Conservation (phyloP, 2,888 invertebrate genomes). For the Dorcus parallelipipedus region DNA sequence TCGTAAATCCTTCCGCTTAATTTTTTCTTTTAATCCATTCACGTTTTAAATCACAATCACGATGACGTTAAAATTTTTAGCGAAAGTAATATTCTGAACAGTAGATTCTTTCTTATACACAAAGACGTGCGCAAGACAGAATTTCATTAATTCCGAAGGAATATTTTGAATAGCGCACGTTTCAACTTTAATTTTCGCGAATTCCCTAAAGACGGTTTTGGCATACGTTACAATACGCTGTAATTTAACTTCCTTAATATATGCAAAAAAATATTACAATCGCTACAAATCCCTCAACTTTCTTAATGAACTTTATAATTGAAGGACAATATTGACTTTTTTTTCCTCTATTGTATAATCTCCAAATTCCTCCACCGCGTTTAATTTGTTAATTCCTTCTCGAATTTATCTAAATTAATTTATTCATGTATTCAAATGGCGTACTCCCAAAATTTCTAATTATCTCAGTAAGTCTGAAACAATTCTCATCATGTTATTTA, state of each 20-base stretch:
- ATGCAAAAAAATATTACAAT: background rate
- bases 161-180: slow-evolving; percentile 2
- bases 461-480: too few relatives aligned
- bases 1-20: background rate
- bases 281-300: background rate
- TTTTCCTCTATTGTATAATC: background rate
- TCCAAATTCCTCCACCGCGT: too few relatives aligned
- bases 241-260: background rate
- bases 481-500: too few relatives aligned
- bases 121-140: background rate
- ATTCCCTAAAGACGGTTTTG: background rate
- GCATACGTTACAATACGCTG: slow-evolving; percentile 1
- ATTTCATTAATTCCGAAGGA: background rate
- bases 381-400: too few relatives aligned
- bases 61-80: too few relatives aligned
- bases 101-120: background rate
- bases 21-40: too few relatives aligned
- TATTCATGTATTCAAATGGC: too few relatives aligned
- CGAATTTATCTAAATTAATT: too few relatives aligned
- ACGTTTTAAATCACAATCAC: too few relatives aligned
- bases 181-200: slow-evolving; percentile 1
- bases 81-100: background rate
- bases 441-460: too few relatives aligned
- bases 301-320: slow-evolving; percentile 1
- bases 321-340: background rate